Evolutionary conservation across 1,140 invertebrate species (phyloP).

Genomic region (Papilio aristodemus): DNA sequence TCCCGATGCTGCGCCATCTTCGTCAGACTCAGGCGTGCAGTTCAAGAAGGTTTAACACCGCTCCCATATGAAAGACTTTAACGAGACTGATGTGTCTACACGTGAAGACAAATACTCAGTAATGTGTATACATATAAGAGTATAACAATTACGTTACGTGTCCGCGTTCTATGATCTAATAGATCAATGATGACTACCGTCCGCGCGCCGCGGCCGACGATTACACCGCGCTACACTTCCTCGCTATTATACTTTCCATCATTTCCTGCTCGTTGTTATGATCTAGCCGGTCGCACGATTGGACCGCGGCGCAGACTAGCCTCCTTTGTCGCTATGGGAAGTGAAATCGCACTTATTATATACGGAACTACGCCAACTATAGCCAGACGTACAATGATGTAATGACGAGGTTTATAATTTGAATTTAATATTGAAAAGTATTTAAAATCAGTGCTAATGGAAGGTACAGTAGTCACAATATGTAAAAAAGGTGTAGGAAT

Average conservation of each 20-base stretch:
- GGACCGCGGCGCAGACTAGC: background rate
- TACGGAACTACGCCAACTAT: conserved; percentile 10
- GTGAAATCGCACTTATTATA: conserved; percentile 17
- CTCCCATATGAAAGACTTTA: no score
- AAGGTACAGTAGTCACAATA: background rate
- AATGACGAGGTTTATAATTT: background rate
- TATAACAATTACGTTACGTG: conserved; percentile 16
- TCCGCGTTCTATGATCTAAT: conserved; percentile 27
- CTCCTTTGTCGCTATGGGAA: conserved; percentile 12
- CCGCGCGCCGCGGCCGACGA: background rate
- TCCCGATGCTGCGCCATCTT: no score
- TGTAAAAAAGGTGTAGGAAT: no score
- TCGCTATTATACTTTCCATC: conserved; percentile 30
- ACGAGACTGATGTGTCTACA: no score
- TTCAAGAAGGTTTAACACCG: no score
- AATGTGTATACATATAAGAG: conserved; percentile 6
- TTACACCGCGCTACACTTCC: conserved; percentile 27
- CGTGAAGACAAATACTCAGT: conserved; percentile 10
- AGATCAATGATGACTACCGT: conserved; percentile 28
- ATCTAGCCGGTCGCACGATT: conserved; percentile 23
- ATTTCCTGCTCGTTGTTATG: conserved; percentile 27
- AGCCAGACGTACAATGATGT: conserved; percentile 15
- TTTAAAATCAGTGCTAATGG: background rate
- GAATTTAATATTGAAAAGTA: background rate
- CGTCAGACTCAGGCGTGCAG: no score